These are phyloP conservation scores for Melanotus villosus DNA, from an alignment of 2,888 invertebrate genomes.

Conservation along the genomic window DNA sequence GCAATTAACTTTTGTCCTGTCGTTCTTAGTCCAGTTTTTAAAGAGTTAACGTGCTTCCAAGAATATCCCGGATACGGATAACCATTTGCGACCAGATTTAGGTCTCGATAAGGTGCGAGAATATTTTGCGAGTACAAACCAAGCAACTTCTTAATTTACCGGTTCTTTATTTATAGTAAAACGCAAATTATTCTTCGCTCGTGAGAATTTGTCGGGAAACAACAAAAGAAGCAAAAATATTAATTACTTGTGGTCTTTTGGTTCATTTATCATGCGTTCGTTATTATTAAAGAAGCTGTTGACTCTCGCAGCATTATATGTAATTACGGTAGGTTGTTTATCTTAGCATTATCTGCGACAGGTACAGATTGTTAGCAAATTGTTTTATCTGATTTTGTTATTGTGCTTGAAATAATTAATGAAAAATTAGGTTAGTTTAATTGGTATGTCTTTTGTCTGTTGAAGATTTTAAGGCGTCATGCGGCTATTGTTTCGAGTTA, in stretches of 20 bases:
- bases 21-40: slow-evolving; percentile 10
- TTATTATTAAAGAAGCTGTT: slow-evolving; percentile 31
- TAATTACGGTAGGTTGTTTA: slow-evolving; percentile 30
- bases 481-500: too few species aligned
- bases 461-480: too few species aligned
- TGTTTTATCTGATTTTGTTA: slow-evolving; percentile 15
- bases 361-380: slow-evolving; percentile 24
- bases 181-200: slow-evolving; percentile 16
- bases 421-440: neutral
- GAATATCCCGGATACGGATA: neutral
- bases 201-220: slow-evolving; percentile 20
- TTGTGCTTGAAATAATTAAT: neutral
- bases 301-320: slow-evolving; percentile 6
- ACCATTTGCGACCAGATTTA: neutral
- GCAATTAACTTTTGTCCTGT: neutral
- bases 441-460: too few species aligned
- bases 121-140: neutral
- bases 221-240: slow-evolving; percentile 25
- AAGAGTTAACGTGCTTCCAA: neutral
- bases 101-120: neutral
- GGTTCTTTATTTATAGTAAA: neutral
- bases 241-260: slow-evolving; percentile 28
- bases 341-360: slow-evolving; percentile 27
- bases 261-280: slow-evolving; percentile 24
- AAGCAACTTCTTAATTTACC: neutral